Base-by-base conservation (phyloP, 2,797 vertebrate species). In the Gadopsis bispinosus region DNA sequence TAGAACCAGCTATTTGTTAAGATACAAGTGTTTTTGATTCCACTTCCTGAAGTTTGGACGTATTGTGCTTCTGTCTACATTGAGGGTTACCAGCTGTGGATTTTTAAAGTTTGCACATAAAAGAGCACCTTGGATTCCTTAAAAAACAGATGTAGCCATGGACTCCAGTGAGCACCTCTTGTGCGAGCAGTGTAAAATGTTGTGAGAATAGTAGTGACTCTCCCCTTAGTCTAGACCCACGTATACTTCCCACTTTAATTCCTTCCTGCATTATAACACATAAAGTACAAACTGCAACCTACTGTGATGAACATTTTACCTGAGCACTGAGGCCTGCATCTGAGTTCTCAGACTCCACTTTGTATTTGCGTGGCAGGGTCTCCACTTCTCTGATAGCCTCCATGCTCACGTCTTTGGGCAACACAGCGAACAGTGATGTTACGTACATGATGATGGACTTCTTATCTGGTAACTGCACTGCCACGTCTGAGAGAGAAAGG, bases 361-460 rank as follows among this genome's bases (percentile, higher is more conserved):
- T 99, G 56, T 95, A 98, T 88, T 95, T 96, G 65, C 96, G 95
- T 31, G 98, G 98, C 77, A 99, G 95, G 0, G 97, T 97, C 93
- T 99, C 98, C 4, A 99, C 98, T 76, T 99, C 98, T 53, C 96
- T 94, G 81, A 99, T 98, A 43, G 97, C 97, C 80, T 99, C 98
- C 95, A 99, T 96, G 45, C 95, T 99, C 86, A 99, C 96, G 75
- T 99, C 96, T 90, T 98, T 98, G 86, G 98, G 98, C 80, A 99
- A 96, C 75, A 97, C 98, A 14, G 99, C 98, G 63, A 99, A 99
- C 89, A 99, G 94, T 8, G 97, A 99, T 0, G 97, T 99, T 92
- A 99, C 95, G 75, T 99, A 99, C 97, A 99, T 98, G 93, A 99
- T 95, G 94, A 99, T 98, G 80, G 98, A 99, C 91, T 99, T 99